These are phyloP conservation scores for Rachycentron canadum DNA, from an alignment of 2,797 vertebrate species.

Conservation along the genomic window DNA sequence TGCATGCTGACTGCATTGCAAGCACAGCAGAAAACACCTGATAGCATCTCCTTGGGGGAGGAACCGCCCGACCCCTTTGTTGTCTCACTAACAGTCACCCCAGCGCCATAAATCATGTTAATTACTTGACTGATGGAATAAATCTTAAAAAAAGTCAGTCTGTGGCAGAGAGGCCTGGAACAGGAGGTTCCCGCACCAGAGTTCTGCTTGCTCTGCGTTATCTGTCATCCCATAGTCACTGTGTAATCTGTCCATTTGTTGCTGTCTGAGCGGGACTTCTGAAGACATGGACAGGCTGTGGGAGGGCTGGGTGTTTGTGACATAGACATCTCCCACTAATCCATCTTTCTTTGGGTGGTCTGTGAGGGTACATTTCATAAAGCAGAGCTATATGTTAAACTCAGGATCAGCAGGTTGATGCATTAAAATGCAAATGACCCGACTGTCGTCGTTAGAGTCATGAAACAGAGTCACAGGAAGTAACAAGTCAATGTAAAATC, in stretches of 20 bases:
- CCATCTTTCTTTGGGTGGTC: slow-evolving; percentile 85
- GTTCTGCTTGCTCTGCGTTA: slow-evolving; percentile 83
- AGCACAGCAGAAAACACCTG: slow-evolving; percentile 90
- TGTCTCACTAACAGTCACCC: slow-evolving; percentile 87
- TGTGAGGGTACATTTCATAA: slow-evolving; percentile 56
- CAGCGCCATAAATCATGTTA: slow-evolving; percentile 89
- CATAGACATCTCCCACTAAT: slow-evolving; percentile 77
- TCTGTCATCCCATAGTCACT: slow-evolving; percentile 85
- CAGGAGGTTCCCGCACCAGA: slow-evolving; percentile 80
- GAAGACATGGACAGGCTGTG: slow-evolving; percentile 72
- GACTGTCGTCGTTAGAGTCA: background rate
- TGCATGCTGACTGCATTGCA: slow-evolving; percentile 87
- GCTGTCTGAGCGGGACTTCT: slow-evolving; percentile 73
- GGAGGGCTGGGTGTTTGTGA: slow-evolving; percentile 73
- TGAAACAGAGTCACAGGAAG: background rate
- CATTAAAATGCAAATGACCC: slow-evolving; percentile 59
- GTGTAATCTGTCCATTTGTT: slow-evolving; percentile 87
- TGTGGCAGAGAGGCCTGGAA: slow-evolving; percentile 71
- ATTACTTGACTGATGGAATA: slow-evolving; percentile 90
- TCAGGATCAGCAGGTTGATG: slow-evolving; percentile 66
- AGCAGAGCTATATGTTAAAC: slow-evolving; percentile 70
- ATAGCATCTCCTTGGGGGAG: slow-evolving; percentile 88
- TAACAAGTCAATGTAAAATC: background rate
- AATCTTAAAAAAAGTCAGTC: slow-evolving; percentile 85
- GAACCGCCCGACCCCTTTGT: slow-evolving; percentile 84